A percentile compares a stretch with the other conserved stretches of the same genome.
These are phyloP conservation scores for Florisuga fusca DNA, from an alignment of 2,797 vertebrate genomes.

Conservation along the genomic window DNA sequence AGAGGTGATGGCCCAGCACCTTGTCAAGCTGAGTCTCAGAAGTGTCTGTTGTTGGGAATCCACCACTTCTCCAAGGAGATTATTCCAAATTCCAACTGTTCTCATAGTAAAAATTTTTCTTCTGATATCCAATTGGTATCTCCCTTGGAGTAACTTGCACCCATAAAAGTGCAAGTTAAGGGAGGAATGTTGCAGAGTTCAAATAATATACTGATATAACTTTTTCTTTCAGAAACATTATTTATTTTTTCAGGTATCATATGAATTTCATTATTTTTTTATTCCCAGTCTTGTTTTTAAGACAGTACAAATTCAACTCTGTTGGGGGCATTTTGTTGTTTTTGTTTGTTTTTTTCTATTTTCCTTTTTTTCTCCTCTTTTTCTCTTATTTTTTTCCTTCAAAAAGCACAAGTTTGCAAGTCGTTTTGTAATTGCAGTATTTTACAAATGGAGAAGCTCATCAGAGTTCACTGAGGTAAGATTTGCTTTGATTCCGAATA, in stretches of 20 bases:
- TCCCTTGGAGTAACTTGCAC: no score
- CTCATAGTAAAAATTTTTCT: no score
- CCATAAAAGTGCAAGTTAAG: neutral
- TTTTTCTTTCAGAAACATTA: neutral
- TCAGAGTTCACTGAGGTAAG: neutral
- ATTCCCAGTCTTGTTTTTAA: neutral
- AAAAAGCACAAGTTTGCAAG: neutral
- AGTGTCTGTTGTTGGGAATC: no score
- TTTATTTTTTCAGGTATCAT: neutral
- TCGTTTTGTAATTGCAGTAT: neutral
- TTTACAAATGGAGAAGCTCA: neutral
- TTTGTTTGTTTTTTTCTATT: no score
- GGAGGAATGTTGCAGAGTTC: neutral
- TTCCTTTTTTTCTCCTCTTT: no score
- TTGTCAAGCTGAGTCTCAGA: no score
- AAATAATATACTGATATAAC: neutral
- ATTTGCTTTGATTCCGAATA: conserved; percentile 3
- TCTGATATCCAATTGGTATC: no score
- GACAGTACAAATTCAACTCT: neutral
- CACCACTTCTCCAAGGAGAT: no score
- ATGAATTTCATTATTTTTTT: neutral
- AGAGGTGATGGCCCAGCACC: no score
- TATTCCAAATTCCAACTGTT: no score
- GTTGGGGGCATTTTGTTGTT: no score
- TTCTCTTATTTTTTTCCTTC: neutral